Conservation (phyloP, 2,797 vertebrate species). For the Setipinna tenuifilis region DNA sequence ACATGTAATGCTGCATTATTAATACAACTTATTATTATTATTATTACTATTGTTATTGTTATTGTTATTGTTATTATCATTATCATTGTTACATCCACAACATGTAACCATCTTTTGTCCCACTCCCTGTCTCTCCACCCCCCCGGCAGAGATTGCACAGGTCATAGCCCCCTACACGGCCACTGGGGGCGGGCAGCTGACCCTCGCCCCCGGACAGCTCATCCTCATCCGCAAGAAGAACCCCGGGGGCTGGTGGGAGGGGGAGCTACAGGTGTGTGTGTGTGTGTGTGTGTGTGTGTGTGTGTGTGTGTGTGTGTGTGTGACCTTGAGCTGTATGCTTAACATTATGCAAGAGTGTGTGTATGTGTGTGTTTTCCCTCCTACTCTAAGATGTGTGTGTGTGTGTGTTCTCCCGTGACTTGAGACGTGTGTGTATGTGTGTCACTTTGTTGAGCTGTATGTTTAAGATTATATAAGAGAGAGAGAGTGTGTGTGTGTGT, state of each 20-base stretch:
- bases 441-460: too few species aligned
- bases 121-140: not conserved
- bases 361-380: too few species aligned
- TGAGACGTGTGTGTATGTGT: too few species aligned
- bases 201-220: slow-evolving; percentile 92
- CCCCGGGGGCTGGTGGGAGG: slow-evolving; percentile 99
- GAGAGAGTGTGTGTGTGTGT: not conserved
- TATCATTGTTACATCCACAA: not conserved
- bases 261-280: slow-evolving; percentile 90
- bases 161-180: slow-evolving; percentile 95
- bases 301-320: not conserved
- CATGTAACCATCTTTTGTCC: not conserved
- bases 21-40: too few species aligned
- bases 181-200: slow-evolving; percentile 94
- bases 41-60: too few species aligned
- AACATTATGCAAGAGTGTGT: too few species aligned
- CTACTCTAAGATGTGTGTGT: too few species aligned
- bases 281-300: not conserved
- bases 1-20: too few species aligned
- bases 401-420: too few species aligned
- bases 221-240: slow-evolving; percentile 98
- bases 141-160: slow-evolving; percentile 90
- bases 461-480: not conserved
- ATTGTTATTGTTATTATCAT: too few species aligned
- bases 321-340: too few species aligned